Conservation (phyloP, 2,113 vertebrate species). For the Balaeniceps rex region DNA sequence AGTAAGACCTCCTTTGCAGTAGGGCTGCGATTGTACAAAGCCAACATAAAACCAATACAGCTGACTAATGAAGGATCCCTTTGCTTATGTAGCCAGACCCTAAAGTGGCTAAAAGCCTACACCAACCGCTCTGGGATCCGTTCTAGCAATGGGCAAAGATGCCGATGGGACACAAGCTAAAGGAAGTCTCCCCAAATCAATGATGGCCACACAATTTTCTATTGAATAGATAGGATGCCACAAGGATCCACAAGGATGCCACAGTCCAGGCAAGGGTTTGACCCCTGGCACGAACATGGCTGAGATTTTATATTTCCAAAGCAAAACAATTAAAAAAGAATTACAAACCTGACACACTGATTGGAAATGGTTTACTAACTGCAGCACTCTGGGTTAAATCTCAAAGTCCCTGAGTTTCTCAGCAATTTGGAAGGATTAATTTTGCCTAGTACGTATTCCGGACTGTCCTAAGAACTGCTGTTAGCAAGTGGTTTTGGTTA, state of each 20-base stretch:
- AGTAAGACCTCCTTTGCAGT: conserved; percentile 1
- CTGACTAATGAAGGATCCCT: conserved; percentile 14
- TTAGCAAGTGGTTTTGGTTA: conserved; percentile 46
- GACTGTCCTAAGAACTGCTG: background rate
- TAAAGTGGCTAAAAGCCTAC: background rate
- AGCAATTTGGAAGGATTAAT: conserved; percentile 56
- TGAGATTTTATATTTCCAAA: background rate
- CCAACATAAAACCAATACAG: conserved; percentile 18
- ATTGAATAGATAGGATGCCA: background rate
- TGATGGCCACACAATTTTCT: background rate
- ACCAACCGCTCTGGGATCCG: background rate
- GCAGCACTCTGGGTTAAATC: background rate
- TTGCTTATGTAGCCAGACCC: background rate
- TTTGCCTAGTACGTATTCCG: background rate
- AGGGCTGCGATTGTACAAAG: background rate
- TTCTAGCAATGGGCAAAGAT: background rate
- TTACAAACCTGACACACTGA: background rate
- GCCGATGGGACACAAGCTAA: background rate
- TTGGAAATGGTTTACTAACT: background rate
- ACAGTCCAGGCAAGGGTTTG: background rate
- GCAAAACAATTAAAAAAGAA: background rate
- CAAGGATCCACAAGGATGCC: background rate
- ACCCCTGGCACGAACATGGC: background rate
- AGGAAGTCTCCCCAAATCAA: background rate
- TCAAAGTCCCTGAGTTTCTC: conserved; percentile 14